Evolutionary conservation across 2,797 vertebrate species (phyloP).

Genomic region (Lacerta agilis): DNA sequence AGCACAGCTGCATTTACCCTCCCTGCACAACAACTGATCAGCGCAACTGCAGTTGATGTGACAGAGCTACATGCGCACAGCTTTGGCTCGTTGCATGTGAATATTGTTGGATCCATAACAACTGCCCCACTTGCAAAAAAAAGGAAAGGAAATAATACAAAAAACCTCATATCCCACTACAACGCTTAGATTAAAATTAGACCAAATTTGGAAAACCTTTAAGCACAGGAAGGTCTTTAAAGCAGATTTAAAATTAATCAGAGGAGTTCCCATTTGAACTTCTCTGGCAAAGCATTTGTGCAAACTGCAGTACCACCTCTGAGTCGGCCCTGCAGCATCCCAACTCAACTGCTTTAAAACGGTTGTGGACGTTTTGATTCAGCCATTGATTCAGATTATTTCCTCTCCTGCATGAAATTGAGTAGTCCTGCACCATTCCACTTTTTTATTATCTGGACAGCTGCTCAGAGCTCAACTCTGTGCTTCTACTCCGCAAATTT

Average conservation of each 20-base stretch:
- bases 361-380: background rate
- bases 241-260: background rate
- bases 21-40: background rate
- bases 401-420: background rate
- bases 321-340: background rate
- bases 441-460: background rate
- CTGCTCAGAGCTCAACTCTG: background rate
- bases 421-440: background rate
- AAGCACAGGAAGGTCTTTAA: background rate
- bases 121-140: background rate
- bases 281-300: background rate
- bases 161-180: background rate
- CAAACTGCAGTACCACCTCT: background rate
- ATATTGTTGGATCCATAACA: background rate
- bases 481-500: background rate
- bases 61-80: background rate
- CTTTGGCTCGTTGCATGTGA: background rate
- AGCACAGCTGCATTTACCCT: background rate
- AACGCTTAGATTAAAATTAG: background rate
- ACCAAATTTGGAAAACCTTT: background rate
- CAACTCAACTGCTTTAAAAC: background rate
- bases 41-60: background rate
- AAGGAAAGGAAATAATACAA: background rate
- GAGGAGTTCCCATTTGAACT: background rate
- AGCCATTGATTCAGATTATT: background rate